Evolutionary conservation across 1,140 invertebrate genomes (phyloP).

Genomic region (Drosophila subpulchrella): DNA sequence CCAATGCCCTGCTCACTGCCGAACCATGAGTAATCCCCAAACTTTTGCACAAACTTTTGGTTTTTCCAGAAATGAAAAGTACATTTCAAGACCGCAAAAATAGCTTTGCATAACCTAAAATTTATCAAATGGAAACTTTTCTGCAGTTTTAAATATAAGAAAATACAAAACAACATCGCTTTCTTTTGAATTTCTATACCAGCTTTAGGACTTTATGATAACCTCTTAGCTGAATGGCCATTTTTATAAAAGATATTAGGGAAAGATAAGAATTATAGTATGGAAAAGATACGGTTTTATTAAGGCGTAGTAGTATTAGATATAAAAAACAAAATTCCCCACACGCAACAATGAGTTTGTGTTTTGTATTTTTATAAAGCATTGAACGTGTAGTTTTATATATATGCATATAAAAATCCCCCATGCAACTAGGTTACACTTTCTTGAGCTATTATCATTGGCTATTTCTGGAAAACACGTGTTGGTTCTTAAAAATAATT

Average conservation of each 20-base stretch:
- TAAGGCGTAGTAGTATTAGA: neutral
- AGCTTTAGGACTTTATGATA: neutral
- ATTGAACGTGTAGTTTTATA: neutral
- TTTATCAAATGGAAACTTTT: neutral
- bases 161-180: neutral
- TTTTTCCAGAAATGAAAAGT: slow-evolving; percentile 3
- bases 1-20: slow-evolving; percentile 21
- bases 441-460: neutral
- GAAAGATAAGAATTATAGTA: neutral
- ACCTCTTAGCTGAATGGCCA: no score
- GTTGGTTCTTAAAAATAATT: no score
- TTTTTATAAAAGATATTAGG: neutral
- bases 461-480: no score
- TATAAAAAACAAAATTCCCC: neutral
- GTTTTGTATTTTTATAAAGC: neutral
- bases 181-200: neutral
- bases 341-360: neutral
- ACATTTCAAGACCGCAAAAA: neutral
- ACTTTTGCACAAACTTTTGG: slow-evolving; percentile 8
- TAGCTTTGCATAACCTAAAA: neutral
- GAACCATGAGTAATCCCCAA: slow-evolving; percentile 10
- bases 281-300: no score
- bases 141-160: neutral
- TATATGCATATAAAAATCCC: neutral
- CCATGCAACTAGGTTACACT: neutral